Evolutionary conservation across 1,140 invertebrate species (phyloP).

Genomic region (Anastrepha ludens): DNA sequence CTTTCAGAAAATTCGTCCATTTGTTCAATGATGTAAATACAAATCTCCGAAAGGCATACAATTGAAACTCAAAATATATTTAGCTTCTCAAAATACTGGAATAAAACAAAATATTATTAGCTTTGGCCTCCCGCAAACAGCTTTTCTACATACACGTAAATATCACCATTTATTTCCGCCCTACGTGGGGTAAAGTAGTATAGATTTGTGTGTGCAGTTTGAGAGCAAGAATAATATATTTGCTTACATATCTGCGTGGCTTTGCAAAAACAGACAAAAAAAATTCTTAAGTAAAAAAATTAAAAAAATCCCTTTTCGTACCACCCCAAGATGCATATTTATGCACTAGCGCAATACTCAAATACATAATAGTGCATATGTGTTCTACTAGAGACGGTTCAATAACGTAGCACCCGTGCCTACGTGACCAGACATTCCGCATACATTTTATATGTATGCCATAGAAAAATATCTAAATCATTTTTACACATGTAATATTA

Average conservation of each 20-base stretch:
- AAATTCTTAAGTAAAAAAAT: constrained; percentile 24
- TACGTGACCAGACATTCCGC: constrained; percentile 26
- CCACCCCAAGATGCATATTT: constrained; percentile 46
- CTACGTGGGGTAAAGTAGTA: neutral
- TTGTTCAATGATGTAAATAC: too few relatives aligned
- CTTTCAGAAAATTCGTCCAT: too few relatives aligned
- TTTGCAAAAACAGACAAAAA: constrained; percentile 22
- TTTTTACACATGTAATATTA: constrained; percentile 22
- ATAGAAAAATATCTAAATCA: neutral
- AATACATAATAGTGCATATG: neutral
- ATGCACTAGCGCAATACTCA: constrained; percentile 33
- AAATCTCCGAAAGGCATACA: too few relatives aligned
- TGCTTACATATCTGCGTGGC: neutral
- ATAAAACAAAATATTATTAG: too few relatives aligned
- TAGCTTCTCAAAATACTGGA: too few relatives aligned
- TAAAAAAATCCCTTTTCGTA: neutral
- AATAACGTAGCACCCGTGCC: constrained; percentile 7
- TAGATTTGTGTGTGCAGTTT: neutral
- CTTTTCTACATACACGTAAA: neutral
- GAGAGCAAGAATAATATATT: neutral
- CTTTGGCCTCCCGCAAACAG: too few relatives aligned
- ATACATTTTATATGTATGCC: constrained; percentile 30
- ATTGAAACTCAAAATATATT: too few relatives aligned
- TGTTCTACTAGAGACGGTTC: constrained; percentile 19
- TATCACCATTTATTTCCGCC: constrained; percentile 1